These are phyloP conservation scores for Metopolophium dirhodum DNA, from an alignment of 1,140 invertebrate species.

Conservation along the genomic window DNA sequence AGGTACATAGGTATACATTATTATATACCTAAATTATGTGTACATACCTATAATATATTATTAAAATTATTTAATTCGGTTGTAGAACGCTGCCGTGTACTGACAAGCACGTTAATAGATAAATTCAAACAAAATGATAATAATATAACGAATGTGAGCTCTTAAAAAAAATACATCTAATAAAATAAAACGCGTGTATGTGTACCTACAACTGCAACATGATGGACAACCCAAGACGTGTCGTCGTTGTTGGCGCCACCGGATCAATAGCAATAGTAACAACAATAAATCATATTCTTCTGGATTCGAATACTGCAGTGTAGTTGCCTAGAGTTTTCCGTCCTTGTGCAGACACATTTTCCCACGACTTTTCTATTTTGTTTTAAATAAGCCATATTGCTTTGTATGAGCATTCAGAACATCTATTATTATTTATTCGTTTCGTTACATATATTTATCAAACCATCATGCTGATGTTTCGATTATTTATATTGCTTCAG, in stretches of 20 bases:
- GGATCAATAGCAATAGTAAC: constrained; percentile 27
- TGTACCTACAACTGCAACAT: not conserved
- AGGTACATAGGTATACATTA: not conserved
- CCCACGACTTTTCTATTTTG: not conserved
- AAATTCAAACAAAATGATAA: constrained; percentile 16
- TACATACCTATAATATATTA: not conserved
- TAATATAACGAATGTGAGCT: not conserved
- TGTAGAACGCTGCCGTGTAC: not conserved
- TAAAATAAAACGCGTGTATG: constrained; percentile 9
- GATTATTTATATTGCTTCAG: not conserved
- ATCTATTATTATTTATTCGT: not conserved
- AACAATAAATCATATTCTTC: constrained; percentile 19
- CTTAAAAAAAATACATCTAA: constrained; percentile 17
- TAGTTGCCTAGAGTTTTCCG: not conserved
- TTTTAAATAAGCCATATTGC: not conserved
- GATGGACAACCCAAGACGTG: not conserved
- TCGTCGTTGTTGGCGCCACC: constrained; percentile 39
- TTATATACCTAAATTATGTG: not conserved
- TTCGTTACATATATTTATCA: not conserved
- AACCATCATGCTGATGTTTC: not conserved
- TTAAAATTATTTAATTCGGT: constrained; percentile 50
- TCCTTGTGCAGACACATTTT: not conserved
- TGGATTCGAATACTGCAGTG: not conserved
- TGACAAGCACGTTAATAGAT: constrained; percentile 43
- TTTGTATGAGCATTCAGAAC: not conserved